Conservation (phyloP, 1,140 invertebrate genomes). For the Nylanderia fulva region DNA sequence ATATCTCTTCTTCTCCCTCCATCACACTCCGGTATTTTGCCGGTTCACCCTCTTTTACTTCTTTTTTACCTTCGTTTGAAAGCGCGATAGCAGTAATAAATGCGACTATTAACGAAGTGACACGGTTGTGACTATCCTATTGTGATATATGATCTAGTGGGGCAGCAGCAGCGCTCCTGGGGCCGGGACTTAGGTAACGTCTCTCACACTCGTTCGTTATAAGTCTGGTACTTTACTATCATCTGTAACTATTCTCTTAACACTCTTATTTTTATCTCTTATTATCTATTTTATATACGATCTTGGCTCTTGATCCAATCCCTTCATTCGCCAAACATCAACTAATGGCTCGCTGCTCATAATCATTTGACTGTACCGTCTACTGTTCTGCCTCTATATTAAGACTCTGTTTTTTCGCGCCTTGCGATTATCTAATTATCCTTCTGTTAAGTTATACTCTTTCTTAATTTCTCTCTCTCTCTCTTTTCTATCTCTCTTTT, state of each 20-base stretch:
- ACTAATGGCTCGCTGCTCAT: slow-evolving; percentile 1
- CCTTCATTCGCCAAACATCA: slow-evolving; percentile 26
- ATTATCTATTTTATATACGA: slow-evolving; percentile 43
- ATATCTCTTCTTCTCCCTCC: background rate
- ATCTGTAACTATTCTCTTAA: slow-evolving; percentile 72
- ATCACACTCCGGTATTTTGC: background rate
- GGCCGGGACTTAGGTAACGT: slow-evolving; percentile 86
- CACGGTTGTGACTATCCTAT: slow-evolving; percentile 85
- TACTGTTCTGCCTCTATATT: slow-evolving; percentile 33
- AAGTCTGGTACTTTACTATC: slow-evolving; percentile 81
- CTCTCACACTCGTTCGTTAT: slow-evolving; percentile 83
- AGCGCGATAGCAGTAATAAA: slow-evolving; percentile 74
- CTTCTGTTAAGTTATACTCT: slow-evolving; percentile 31
- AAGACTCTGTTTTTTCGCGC: slow-evolving; percentile 38
- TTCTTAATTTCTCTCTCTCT: slow-evolving; percentile 40
- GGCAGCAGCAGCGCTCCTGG: slow-evolving; percentile 86
- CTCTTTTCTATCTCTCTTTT: slow-evolving; percentile 5
- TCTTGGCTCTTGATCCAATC: slow-evolving; percentile 53
- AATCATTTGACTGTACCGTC: slow-evolving; percentile 20
- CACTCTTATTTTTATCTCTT: slow-evolving; percentile 60
- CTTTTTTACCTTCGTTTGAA: slow-evolving; percentile 43
- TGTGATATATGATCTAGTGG: slow-evolving; percentile 86
- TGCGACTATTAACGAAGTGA: slow-evolving; percentile 79
- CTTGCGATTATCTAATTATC: slow-evolving; percentile 40
- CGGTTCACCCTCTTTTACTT: slow-evolving; percentile 9